A percentile compares a stretch with the other conserved stretches of the same genome.
phyloP scores from a whole-genome alignment of 2,888 invertebrate species.

The Trachelus stipa region DNA sequence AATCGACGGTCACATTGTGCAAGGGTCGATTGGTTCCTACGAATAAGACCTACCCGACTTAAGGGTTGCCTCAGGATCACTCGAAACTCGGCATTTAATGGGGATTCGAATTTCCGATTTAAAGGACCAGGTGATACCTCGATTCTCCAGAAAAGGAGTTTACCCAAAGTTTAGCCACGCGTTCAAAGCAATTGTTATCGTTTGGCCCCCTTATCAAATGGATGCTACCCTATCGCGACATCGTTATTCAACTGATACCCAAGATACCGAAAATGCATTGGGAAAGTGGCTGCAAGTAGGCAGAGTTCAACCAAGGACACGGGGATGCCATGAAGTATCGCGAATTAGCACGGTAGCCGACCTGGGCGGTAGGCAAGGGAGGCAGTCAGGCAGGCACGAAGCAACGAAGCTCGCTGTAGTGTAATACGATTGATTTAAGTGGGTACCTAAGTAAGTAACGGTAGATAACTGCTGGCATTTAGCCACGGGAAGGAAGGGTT shows the following conservation, averaged over 20 bases:
- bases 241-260: neutral
- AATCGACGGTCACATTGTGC: neutral
- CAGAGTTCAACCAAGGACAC: neutral
- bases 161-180: neutral
- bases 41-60: neutral
- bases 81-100: neutral
- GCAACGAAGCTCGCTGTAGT: neutral
- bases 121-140: neutral
- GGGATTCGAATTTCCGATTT: neutral
- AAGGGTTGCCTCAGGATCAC: neutral
- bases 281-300: neutral
- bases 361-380: neutral
- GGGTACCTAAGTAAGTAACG: slow-evolving; percentile 28
- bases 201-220: neutral
- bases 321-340: neutral
- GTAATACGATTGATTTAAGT: slow-evolving; percentile 34
- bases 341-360: neutral
- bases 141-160: neutral
- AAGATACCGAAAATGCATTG: neutral
- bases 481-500: slow-evolving; percentile 16
- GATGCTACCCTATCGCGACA: neutral
- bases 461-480: slow-evolving; percentile 31
- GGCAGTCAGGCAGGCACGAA: neutral
- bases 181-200: neutral
- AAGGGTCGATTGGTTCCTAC: neutral